Percentiles rank a stretch among this genome's conserved stretches.
Conservation (phyloP, 2,888 invertebrate genomes). For the Ormyrus pomaceus region DNA sequence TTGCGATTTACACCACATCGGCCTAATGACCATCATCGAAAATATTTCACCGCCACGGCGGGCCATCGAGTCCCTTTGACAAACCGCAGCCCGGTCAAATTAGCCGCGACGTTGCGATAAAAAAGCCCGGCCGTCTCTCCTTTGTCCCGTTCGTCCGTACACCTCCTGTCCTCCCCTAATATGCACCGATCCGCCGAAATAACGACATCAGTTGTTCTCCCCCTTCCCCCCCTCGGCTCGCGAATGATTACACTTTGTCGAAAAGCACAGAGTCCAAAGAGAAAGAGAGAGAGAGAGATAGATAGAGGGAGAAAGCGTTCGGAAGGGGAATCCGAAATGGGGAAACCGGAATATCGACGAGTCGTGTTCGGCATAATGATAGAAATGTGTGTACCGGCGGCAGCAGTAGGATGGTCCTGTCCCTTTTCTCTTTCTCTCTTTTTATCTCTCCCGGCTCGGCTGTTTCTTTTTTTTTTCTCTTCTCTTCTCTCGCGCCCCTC, state of each 20-base stretch:
- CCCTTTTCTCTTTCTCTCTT: conserved; percentile 20
- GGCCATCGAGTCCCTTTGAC: not conserved
- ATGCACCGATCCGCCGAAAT: conserved; percentile 56
- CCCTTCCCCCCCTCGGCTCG: conserved; percentile 3
- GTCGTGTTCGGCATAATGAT: conserved; percentile 63
- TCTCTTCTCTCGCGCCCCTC: not conserved
- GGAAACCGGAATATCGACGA: conserved; percentile 69
- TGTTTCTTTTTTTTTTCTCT: not conserved
- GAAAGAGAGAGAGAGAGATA: conserved; percentile 7
- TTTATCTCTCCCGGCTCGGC: not conserved
- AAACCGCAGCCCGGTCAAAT: conserved; percentile 13
- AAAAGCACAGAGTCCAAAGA: conserved; percentile 46
- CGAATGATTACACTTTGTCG: conserved; percentile 61
- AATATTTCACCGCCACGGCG: not conserved
- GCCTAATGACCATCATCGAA: conserved; percentile 3
- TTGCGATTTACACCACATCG: too few species aligned
- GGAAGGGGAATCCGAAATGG: conserved; percentile 62
- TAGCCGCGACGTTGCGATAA: conserved; percentile 31
- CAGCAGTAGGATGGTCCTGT: conserved; percentile 32
- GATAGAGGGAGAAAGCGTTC: not conserved
- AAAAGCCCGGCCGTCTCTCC: conserved; percentile 39
- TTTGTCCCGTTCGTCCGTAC: not conserved
- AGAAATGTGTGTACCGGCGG: conserved; percentile 60
- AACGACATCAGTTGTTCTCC: conserved; percentile 60
- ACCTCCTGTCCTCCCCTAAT: conserved; percentile 16